Percentiles rank a stretch among this genome's conserved stretches.
phyloP scores from a whole-genome alignment of 2,113 vertebrate species.

The Porphyrio hochstetteri region DNA sequence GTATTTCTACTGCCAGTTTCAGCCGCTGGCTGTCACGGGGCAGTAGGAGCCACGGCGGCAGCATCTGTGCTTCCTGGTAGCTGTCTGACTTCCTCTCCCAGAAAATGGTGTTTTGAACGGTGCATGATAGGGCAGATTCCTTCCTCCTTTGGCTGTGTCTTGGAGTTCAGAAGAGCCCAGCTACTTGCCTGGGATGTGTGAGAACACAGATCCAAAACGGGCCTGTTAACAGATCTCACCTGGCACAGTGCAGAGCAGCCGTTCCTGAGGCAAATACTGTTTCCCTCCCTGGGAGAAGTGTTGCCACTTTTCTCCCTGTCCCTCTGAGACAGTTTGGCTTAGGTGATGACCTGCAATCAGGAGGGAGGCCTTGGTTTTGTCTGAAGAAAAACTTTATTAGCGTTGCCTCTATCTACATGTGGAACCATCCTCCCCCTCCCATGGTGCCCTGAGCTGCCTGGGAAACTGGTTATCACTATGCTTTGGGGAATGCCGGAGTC shows the following conservation, averaged over 20 bases:
- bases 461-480: neutral
- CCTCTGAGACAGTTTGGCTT: neutral
- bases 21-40: too few species aligned
- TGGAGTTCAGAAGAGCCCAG: neutral
- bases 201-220: neutral
- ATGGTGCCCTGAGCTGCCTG: neutral
- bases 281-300: too few species aligned
- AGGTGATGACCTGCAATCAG: neutral
- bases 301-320: neutral
- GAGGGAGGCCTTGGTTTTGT: neutral
- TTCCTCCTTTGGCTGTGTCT: neutral
- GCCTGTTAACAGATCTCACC: neutral
- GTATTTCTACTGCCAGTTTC: neutral
- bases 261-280: neutral
- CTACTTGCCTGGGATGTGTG: too few species aligned
- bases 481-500: neutral
- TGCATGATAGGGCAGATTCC: neutral
- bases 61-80: neutral
- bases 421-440: neutral
- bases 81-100: too few species aligned
- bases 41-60: neutral
- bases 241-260: neutral
- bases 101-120: neutral
- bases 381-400: neutral
- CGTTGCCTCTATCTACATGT: accelerated